Base-by-base conservation (phyloP, 2,888 invertebrate genomes). In the Rhingia rostrata region DNA sequence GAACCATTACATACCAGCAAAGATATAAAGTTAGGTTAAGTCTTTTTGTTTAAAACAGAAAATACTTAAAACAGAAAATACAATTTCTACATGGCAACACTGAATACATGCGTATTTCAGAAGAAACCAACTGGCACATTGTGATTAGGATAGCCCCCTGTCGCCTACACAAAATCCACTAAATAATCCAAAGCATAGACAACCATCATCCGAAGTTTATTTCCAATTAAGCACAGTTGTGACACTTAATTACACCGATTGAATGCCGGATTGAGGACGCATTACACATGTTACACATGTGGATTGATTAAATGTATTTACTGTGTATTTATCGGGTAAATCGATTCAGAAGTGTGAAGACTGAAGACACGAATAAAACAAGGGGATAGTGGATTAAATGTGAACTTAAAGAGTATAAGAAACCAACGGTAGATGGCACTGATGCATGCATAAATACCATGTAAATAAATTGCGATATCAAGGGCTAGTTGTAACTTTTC, bases 191-290 rank as follows among this genome's bases (percentile, higher is more conserved):
- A 58, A 64, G 37, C 63, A 79, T 49, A 64, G 47, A 51, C 78
- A 58, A 53, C 56, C 78, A 58, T 79, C 63, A 69, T 12, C 58
- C 72, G 70, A 67, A 47, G 73, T 73, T 79, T 66, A 73, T 73
- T 79, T 79, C 64, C 79, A 79, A 79, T 79, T 79, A 79, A 73
- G 45, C 72, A 67, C 79, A 79, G 73, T 79, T 79, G 79, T 66
- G 72, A 73, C 79, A 79, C 79, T 79, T 79, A 79, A 79, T 79
- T 73, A 79, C 79, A 79, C 53, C 79, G 72, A 79, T 79, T 79
- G 73, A 78, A 78, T 58, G 66, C 43, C 41, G 58, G 73, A 79
- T 73, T 78, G 54, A 73, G 72, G 79, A 61, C 72, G 63, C 60
- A 60, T 67, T 66, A 79, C 64, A 60, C 43, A 77, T 70, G 77